Base-by-base conservation (phyloP, 2,797 vertebrate genomes). In the Bradypodion ventrale region DNA sequence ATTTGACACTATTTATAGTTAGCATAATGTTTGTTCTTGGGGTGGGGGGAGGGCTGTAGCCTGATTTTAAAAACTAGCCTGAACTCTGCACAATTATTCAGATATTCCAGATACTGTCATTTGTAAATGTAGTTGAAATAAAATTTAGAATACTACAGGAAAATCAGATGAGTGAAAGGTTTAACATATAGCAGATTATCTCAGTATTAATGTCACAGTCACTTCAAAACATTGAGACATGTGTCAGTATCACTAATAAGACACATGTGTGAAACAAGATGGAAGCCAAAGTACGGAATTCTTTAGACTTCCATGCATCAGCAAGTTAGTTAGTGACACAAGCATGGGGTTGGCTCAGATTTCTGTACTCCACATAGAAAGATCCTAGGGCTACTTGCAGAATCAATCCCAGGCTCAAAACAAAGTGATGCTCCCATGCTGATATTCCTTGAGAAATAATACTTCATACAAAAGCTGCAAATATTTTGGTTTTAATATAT, bases 21-120 rank as follows among this genome's bases (percentile, higher is more conserved):
- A 42, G 1, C 16, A 23, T 44, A 73, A 0, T 0, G 23, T 79
- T 40, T 63, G 40, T 5, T 79, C 0, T 10, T n/a, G 0, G 27
- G 62, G 25, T 79, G 68, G 80, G 1, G 52, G 2, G 32, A 59
- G 1, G 35, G 25, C 37, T 25, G 7, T 70, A 56, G 44, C 63
- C 0, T 2, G n/a, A 15, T 3, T 5, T 12, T 3, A 88, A 85
- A 72, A 23, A 27, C 27, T 80, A 1, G 7, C 72, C 82, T 65
- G 0, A 68, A 35, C 75, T 56, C 19, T 15, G 80, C 69, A 84
- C 86, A 46, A 59, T 44, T 29, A 6, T 13, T 0, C 0, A 66
- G 1, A 21, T 78, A 27, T 68, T 9, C 62, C 42, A 69, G 3
- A 29, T 44, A 27, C 84, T 77, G 7, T 12, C 35, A 12, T 1